Conservation (phyloP, 2,888 invertebrate genomes). For the Sphaerophoria taeniata region DNA sequence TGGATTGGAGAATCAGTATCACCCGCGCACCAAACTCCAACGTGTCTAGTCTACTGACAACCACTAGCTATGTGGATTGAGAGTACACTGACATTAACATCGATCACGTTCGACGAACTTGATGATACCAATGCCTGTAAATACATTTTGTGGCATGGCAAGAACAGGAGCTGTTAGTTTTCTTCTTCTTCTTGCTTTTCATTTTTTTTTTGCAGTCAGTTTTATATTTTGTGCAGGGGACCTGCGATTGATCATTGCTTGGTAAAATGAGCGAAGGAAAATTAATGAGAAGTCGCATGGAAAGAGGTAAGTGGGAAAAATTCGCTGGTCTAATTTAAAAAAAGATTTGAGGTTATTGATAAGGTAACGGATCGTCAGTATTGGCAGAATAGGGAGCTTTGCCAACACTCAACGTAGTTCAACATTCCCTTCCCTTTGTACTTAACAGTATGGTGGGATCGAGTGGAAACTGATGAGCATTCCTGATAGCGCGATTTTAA, state of each 20-base stretch:
- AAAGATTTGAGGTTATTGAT: constrained; percentile 25
- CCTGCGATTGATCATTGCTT: no score
- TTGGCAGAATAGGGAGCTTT: no score
- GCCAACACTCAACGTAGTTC: no score
- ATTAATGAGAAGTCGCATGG: constrained; percentile 55
- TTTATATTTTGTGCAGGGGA: neutral
- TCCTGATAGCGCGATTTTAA: no score
- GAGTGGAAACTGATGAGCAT: no score
- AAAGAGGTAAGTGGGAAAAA: neutral
- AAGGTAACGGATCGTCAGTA: no score
- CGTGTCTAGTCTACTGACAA: neutral
- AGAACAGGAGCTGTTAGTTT: constrained; percentile 41
- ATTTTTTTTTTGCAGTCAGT: constrained; percentile 24
- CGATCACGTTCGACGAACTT: constrained; percentile 69
- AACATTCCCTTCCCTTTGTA: no score
- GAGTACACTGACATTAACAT: constrained; percentile 65
- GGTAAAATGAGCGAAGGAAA: constrained; percentile 62
- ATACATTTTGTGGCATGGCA: constrained; percentile 46
- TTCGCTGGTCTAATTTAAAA: constrained; percentile 14
- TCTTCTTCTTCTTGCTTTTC: constrained; percentile 18
- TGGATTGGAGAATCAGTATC: no score
- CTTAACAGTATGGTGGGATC: no score
- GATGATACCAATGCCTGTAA: constrained; percentile 44
- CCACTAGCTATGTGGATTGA: constrained; percentile 41
- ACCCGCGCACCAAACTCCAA: constrained; percentile 51